Base-by-base conservation (phyloP, 2,888 invertebrate genomes). In the Parapristionchus giblindavisi region DNA sequence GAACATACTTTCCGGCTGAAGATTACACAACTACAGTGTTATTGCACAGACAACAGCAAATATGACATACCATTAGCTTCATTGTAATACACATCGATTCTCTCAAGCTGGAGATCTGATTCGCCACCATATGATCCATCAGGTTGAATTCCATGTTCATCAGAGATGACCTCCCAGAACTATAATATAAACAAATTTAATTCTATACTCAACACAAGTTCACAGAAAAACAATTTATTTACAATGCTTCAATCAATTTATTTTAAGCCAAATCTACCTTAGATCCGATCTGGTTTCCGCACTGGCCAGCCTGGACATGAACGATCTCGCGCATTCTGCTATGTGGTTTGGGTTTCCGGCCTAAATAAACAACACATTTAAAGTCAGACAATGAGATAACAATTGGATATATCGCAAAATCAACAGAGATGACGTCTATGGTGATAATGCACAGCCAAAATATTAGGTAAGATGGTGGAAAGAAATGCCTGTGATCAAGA, bases 251-350 rank as follows among this genome's bases (percentile, higher is more conserved):
- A 36, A 65, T 65, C 63, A 65, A 65, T 65, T 65, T 43, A 40
- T 65, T 43, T 36, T 36, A 43, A 40, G 36, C 63, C 40, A 36
- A 40, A 61, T 70, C 51, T 60, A 94, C 94, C 92, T 95, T 95
- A 86, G 95, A 94, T 87, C 95, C 95, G 90, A 96, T 95, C 91
- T 96, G 95, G 91, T 96, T 96, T 82, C 95, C 96, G 90, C 95
- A 95, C 90, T 95, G 95, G 85, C 95, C 96, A 85, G 94, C 93
- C 90, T 96, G 96, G 85, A 96, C 92, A 89, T 95, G 95, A 85
- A 96, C 94, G 89, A 96, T 95, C 92, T 96, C 96, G 91, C 96
- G 93, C 96, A 96, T 96, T 72, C 83, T 85, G 75, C 24, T 43
- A n/a, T n/a, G n/a, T n/a, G n/a, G n/a, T n/a, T n/a, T n/a, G n/a